Evolutionary conservation across 2,888 invertebrate species (phyloP).

Genomic region (Esperia sulphurella): DNA sequence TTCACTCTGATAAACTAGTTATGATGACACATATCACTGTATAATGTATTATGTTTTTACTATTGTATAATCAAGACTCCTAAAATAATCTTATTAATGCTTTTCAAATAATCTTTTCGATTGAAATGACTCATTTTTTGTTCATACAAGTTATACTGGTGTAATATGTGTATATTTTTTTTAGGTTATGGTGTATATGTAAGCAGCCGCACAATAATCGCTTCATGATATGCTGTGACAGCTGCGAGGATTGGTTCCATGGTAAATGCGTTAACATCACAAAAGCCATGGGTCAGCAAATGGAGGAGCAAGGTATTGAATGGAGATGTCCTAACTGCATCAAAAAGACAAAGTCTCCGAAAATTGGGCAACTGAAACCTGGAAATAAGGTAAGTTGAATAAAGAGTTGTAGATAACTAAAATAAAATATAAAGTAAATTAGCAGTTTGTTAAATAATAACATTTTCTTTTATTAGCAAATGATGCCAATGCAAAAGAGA

Average conservation of each 20-base stretch:
- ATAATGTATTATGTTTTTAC: no score
- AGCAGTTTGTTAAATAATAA: background rate
- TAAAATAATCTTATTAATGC: no score
- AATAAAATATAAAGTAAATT: background rate
- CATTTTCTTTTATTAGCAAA: background rate
- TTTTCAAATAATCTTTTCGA: no score
- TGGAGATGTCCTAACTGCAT: conserved; percentile 94
- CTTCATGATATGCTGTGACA: conserved; percentile 98
- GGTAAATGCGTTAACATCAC: conserved; percentile 98
- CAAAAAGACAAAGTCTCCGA: conserved; percentile 72
- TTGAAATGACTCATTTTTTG: no score
- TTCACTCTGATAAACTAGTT: no score
- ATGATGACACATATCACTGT: no score
- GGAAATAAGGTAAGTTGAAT: conserved; percentile 5
- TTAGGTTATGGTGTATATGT: conserved; percentile 95
- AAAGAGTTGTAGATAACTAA: conserved; percentile 10
- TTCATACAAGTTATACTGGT: no score
- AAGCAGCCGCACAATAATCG: conserved; percentile 96
- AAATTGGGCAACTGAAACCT: conserved; percentile 36
- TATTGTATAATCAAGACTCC: no score
- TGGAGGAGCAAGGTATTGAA: conserved; percentile 92
- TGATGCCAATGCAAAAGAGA: background rate
- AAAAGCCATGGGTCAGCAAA: conserved; percentile 92
- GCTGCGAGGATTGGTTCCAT: conserved; percentile 98
- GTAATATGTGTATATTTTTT: conserved; percentile 12